phyloP scores from a whole-genome alignment of 2,113 vertebrate species.

The Sarotherodon lohbergeri region DNA sequence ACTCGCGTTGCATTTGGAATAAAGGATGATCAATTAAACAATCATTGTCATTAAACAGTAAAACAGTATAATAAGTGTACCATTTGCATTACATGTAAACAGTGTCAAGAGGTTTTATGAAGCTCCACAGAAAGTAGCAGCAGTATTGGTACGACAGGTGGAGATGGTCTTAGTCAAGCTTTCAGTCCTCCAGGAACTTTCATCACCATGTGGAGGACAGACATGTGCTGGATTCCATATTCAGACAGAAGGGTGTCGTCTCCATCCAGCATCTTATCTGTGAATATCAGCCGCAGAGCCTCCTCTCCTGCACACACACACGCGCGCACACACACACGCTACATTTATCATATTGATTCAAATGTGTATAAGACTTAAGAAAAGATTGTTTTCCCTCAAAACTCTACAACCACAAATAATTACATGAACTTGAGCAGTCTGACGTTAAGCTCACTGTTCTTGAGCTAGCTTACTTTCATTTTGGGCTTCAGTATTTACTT shows the following conservation, averaged over 20 bases:
- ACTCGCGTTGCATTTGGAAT: rapidly evolving
- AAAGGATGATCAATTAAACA: rapidly evolving
- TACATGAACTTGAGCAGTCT: background rate
- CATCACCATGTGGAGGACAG: conserved; percentile 18
- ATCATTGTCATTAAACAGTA: rapidly evolving
- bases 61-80: rapidly evolving
- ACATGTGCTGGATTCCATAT: conserved; percentile 49
- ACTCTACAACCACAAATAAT: rapidly evolving
- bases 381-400: background rate
- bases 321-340: background rate
- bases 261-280: conserved; percentile 22
- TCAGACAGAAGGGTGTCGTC: background rate
- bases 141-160: background rate
- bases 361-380: background rate
- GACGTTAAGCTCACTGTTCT: background rate
- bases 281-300: conserved; percentile 38
- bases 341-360: background rate
- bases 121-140: background rate
- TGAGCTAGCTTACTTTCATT: rapidly evolving
- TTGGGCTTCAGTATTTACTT: rapidly evolving
- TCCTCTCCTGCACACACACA: background rate
- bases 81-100: rapidly evolving
- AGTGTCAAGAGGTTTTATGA: background rate
- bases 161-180: background rate
- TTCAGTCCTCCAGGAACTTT: conserved; percentile 39